These are phyloP conservation scores for Acronicta leporina DNA, from an alignment of 2,888 invertebrate genomes.

Conservation along the genomic window DNA sequence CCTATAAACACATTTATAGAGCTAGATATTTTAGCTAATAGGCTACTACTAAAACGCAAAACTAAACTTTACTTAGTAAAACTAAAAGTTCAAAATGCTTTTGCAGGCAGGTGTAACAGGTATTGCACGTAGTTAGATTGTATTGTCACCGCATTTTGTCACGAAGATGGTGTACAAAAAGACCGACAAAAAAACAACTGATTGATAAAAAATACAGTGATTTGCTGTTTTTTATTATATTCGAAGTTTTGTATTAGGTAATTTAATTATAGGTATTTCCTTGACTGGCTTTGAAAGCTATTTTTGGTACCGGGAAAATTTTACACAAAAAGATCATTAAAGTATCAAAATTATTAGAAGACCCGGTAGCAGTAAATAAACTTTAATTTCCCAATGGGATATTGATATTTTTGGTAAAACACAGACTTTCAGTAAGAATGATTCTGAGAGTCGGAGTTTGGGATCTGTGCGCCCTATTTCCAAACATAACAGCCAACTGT, in stretches of 20 bases:
- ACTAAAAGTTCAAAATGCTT: slow-evolving; percentile 21
- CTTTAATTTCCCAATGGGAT: too few species aligned
- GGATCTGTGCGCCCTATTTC: too few species aligned
- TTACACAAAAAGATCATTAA: not conserved
- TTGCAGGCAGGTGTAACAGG: slow-evolving; percentile 19
- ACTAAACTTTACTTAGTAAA: slow-evolving; percentile 18
- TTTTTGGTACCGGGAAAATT: slow-evolving; percentile 26
- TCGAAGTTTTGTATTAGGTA: slow-evolving; percentile 48
- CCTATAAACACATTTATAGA: too few species aligned
- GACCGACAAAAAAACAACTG: slow-evolving; percentile 32
- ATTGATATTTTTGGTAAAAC: too few species aligned
- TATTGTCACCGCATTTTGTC: slow-evolving; percentile 65
- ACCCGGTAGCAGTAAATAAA: too few species aligned
- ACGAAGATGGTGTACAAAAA: slow-evolving; percentile 60
- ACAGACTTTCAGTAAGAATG: too few species aligned
- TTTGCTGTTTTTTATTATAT: slow-evolving; percentile 59
- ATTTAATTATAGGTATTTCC: slow-evolving; percentile 64
- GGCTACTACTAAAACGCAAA: not conserved
- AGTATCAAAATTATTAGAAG: too few species aligned
- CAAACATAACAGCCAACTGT: too few species aligned
- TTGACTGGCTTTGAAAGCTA: slow-evolving; percentile 33
- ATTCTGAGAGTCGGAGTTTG: too few species aligned
- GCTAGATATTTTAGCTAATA: too few species aligned
- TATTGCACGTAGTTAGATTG: slow-evolving; percentile 34
- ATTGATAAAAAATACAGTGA: slow-evolving; percentile 56